Evolutionary conservation across 2,888 invertebrate species (phyloP).

Genomic region (Sepiola atlantica): DNA sequence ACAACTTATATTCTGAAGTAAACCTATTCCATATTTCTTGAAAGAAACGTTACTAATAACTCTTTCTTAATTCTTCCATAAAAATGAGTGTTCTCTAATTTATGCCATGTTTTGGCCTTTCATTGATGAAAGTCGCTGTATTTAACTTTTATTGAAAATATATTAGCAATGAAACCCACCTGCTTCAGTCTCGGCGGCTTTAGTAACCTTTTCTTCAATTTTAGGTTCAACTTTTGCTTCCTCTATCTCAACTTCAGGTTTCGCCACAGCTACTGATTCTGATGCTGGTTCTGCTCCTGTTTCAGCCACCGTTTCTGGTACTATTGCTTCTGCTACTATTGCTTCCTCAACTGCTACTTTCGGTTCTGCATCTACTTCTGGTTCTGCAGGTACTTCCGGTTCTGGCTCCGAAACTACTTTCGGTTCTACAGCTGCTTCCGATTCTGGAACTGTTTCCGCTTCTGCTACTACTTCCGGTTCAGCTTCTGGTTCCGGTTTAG

Average conservation of each 20-base stretch:
- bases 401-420: background rate
- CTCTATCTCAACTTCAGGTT: background rate
- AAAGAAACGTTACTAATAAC: too few species aligned
- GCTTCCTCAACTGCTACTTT: background rate
- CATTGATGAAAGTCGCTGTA: too few species aligned
- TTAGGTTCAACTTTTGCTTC: conserved; percentile 24
- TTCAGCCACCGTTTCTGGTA: background rate
- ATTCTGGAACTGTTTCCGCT: background rate
- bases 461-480: background rate
- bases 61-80: too few species aligned
- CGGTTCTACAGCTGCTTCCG: background rate
- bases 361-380: background rate
- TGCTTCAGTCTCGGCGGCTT: background rate
- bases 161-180: background rate
- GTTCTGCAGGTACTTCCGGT: background rate
- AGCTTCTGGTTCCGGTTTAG: background rate
- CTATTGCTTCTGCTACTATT: background rate
- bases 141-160: background rate
- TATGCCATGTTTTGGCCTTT: too few species aligned
- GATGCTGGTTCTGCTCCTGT: background rate
- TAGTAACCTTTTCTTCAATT: background rate
- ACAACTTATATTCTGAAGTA: too few species aligned
- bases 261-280: background rate
- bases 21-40: too few species aligned
- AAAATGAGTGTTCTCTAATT: too few species aligned